phyloP scores from a whole-genome alignment of 2,113 vertebrate species.

The Sialia sialis region DNA sequence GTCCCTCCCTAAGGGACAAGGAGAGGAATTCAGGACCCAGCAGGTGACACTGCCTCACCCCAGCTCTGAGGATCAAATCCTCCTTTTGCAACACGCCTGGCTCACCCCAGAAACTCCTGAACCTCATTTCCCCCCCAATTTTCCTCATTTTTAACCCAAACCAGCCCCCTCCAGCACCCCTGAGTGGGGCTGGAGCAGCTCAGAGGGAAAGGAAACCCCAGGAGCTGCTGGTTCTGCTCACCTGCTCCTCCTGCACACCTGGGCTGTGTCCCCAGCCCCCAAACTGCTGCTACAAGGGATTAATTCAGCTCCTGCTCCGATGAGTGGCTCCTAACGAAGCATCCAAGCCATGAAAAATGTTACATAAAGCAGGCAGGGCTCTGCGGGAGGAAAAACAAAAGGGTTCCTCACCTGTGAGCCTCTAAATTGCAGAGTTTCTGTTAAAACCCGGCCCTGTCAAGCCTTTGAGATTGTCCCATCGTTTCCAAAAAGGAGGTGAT shows the following conservation, averaged over 20 bases:
- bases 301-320: background rate
- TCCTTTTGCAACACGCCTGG: background rate
- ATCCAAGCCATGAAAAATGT: background rate
- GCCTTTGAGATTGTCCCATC: fast-evolving
- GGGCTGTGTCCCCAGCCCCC: background rate
- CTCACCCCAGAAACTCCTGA: background rate
- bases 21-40: background rate
- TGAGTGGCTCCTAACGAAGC: background rate
- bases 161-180: background rate
- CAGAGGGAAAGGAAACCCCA: background rate
- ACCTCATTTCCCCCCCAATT: fast-evolving
- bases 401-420: fast-evolving
- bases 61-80: background rate
- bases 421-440: background rate
- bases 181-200: background rate
- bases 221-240: background rate
- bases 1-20: background rate
- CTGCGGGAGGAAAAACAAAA: background rate
- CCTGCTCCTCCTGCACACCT: background rate
- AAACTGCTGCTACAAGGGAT: background rate
- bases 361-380: background rate
- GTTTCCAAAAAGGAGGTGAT: background rate
- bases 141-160: background rate
- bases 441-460: background rate
- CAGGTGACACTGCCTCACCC: background rate